Evolutionary conservation across 2,888 invertebrate genomes (phyloP).

Genomic region (Cephus rjabovi): DNA sequence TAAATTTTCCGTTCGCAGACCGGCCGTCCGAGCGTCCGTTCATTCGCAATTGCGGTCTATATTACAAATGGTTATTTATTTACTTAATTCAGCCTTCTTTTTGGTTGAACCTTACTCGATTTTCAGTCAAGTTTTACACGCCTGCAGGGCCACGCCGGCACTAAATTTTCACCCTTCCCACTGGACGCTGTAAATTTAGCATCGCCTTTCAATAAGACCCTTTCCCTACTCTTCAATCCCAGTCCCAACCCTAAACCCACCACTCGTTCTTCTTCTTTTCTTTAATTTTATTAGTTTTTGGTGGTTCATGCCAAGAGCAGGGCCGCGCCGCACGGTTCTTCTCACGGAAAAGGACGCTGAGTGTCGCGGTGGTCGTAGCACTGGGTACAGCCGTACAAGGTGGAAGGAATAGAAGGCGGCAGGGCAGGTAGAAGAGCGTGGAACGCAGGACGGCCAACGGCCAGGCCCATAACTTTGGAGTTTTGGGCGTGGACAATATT

Average conservation of each 20-base stretch:
- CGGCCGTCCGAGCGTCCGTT: conserved; percentile 17
- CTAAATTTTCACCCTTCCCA: conserved; percentile 58
- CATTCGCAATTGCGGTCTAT: conserved; percentile 20
- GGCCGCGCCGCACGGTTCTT: background rate
- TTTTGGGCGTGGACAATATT: conserved; percentile 50
- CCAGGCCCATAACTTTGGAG: conserved; percentile 9
- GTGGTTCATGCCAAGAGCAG: too few species aligned
- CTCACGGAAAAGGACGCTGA: background rate
- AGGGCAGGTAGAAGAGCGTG: background rate
- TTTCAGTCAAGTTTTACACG: conserved; percentile 43
- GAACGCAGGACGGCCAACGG: background rate
- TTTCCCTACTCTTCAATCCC: background rate
- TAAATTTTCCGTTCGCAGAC: conserved; percentile 39
- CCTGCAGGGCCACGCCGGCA: conserved; percentile 26
- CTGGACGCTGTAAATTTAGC: conserved; percentile 52
- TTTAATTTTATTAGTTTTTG: conserved; percentile 16
- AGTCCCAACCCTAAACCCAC: conserved; percentile 13
- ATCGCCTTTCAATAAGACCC: conserved; percentile 49
- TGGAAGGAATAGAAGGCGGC: background rate
- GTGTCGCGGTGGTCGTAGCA: too few species aligned
- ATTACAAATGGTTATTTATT: conserved; percentile 48
- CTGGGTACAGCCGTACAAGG: too few species aligned
- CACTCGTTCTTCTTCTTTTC: conserved; percentile 15
- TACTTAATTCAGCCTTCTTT: conserved; percentile 37
- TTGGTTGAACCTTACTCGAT: conserved; percentile 36